Evolutionary conservation across 1,140 invertebrate species (phyloP).

Genomic region (Monomorium pharaonis): DNA sequence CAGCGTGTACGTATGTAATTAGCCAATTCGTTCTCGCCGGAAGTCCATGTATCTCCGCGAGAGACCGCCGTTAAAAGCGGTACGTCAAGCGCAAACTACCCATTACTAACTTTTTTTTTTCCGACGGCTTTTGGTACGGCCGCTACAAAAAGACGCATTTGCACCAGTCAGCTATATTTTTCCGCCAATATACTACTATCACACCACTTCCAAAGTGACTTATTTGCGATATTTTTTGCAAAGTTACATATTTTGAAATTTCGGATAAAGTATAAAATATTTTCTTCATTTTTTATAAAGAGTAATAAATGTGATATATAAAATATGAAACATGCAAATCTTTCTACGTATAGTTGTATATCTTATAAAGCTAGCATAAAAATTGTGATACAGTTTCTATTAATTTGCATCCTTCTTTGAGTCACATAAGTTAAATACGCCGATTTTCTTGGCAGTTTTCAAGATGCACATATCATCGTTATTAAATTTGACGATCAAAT

Average conservation of each 20-base stretch:
- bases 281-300: not conserved
- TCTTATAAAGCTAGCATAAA: not conserved
- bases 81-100: constrained; percentile 20
- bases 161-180: constrained; percentile 29
- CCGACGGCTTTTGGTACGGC: constrained; percentile 23
- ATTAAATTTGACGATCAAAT: too few species aligned
- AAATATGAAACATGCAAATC: not conserved
- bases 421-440: not conserved
- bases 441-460: too few species aligned
- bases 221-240: not conserved
- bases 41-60: constrained; percentile 63
- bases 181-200: not conserved
- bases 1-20: constrained; percentile 56
- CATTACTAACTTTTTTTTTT: constrained; percentile 29
- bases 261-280: not conserved
- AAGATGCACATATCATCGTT: too few species aligned
- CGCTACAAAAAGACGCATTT: constrained; percentile 22
- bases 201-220: not conserved
- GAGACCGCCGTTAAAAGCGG: constrained; percentile 41
- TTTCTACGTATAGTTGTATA: not conserved
- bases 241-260: not conserved
- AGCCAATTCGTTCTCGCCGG: constrained; percentile 59
- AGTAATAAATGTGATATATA: not conserved
- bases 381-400: not conserved
- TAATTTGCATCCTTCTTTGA: not conserved